Percentiles rank a stretch among this genome's conserved stretches.
phyloP scores from a whole-genome alignment of 1,140 invertebrate species.

The Palaemon carinicauda region DNA sequence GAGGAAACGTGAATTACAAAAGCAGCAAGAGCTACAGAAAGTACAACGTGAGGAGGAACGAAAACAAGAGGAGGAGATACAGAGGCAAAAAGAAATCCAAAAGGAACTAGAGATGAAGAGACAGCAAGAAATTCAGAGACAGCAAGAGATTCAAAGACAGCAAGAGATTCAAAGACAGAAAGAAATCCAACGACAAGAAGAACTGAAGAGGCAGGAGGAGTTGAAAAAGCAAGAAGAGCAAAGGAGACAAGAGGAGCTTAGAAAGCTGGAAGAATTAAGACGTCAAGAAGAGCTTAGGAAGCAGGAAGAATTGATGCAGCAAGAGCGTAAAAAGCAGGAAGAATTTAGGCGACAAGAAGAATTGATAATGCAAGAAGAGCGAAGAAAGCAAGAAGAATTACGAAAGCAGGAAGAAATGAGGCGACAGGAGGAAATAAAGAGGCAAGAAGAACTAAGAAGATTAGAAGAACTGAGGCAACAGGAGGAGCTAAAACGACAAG shows the following conservation, averaged over 20 bases:
- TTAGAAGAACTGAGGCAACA: neutral
- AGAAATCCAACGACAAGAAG: neutral
- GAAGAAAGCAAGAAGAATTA: conserved; percentile 23
- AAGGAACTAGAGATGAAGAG: conserved; percentile 2
- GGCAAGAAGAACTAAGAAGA: conserved; percentile 18
- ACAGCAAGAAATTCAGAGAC: neutral
- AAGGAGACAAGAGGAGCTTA: conserved; percentile 10
- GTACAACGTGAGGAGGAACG: neutral
- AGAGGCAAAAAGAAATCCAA: neutral
- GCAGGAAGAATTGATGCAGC: neutral
- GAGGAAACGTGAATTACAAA: neutral
- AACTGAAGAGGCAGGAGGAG: neutral
- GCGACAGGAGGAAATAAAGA: neutral
- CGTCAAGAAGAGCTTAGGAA: neutral
- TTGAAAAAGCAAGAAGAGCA: neutral
- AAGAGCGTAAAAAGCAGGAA: neutral
- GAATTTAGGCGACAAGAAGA: conserved; percentile 11
- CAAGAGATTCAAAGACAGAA: neutral
- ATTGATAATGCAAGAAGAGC: neutral
- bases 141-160: conserved; percentile 26
- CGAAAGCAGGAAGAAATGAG: neutral
- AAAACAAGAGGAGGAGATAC: neutral
- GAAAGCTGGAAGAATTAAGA: neutral
- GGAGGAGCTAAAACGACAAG: neutral
- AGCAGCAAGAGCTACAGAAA: neutral